These are phyloP conservation scores for Bradynema listronoti DNA, from an alignment of 1,140 invertebrate genomes.

Conservation along the genomic window DNA sequence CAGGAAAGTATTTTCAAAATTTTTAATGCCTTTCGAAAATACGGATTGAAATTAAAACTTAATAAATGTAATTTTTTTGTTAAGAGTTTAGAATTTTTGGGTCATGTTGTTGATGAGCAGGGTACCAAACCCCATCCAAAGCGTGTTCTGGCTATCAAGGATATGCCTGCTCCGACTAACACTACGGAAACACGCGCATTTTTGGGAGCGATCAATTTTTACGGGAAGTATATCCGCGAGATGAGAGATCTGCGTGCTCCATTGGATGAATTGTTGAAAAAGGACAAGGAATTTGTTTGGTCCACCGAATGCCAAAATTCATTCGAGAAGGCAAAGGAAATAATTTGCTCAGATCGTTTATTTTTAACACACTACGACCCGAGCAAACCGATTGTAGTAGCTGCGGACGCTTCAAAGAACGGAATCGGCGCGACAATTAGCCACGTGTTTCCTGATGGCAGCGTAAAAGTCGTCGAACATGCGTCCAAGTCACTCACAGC, in stretches of 20 bases:
- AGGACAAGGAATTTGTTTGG: constrained; percentile 20
- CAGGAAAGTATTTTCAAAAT: no score
- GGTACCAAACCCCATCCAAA: no score
- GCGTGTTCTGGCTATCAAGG: no score
- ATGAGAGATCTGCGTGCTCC: constrained; percentile 24
- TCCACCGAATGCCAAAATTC: background rate
- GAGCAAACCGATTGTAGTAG: constrained; percentile 53
- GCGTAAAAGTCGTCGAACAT: constrained; percentile 58
- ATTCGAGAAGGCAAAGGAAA: constrained; percentile 49
- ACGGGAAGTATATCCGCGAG: constrained; percentile 19
- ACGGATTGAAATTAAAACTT: no score
- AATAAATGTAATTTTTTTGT: no score
- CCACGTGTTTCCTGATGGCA: constrained; percentile 57
- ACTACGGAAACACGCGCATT: constrained; percentile 27
- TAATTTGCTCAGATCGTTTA: constrained; percentile 31
- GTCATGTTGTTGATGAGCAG: no score
- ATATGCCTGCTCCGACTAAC: no score
- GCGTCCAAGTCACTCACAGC: constrained; percentile 59
- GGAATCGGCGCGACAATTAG: constrained; percentile 60
- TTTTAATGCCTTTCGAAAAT: no score
- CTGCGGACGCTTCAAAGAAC: constrained; percentile 60
- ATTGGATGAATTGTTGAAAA: constrained; percentile 26
- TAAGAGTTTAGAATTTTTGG: no score
- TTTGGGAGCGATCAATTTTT: constrained; percentile 44
- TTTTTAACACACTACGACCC: constrained; percentile 58